A percentile compares a stretch with the other conserved stretches of the same genome.
phyloP scores from a whole-genome alignment of 2,113 vertebrate species.

The Brevimyrus niger region DNA sequence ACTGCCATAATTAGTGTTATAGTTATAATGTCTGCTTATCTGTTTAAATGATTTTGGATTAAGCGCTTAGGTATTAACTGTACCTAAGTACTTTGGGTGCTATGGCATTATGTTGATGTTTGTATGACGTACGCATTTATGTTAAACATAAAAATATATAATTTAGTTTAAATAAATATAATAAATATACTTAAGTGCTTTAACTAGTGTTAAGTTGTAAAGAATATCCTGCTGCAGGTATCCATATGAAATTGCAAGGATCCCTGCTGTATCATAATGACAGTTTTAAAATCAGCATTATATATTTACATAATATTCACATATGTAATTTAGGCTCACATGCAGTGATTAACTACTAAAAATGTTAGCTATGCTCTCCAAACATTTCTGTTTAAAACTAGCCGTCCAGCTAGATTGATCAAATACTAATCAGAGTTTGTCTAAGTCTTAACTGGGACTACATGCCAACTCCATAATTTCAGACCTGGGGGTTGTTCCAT shows the following conservation, averaged over 20 bases:
- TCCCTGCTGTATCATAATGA: constrained; percentile 28
- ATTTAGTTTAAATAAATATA: not conserved
- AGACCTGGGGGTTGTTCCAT: not conserved
- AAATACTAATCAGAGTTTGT: constrained; percentile 28
- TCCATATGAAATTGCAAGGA: constrained; percentile 39
- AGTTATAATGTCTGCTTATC: not conserved
- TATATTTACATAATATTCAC: not conserved
- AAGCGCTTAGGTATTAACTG: not conserved
- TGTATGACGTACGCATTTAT: not conserved
- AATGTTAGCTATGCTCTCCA: constrained; percentile 52
- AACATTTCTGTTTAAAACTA: constrained; percentile 45
- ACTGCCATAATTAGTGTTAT: not conserved
- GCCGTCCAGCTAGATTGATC: constrained; percentile 42
- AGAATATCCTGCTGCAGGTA: constrained; percentile 44
- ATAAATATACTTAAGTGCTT: not conserved
- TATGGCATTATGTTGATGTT: not conserved
- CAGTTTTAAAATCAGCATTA: not conserved
- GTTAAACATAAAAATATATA: not conserved
- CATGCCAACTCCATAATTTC: not conserved
- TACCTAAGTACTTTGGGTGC: not conserved
- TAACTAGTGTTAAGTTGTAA: not conserved
- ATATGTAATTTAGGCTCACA: not conserved
- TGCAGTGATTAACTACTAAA: constrained; percentile 10
- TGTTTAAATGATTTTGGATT: not conserved
- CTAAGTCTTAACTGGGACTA: not conserved